Conservation (phyloP, 2,888 invertebrate genomes). For the Pseudolycoriella hygida region DNA sequence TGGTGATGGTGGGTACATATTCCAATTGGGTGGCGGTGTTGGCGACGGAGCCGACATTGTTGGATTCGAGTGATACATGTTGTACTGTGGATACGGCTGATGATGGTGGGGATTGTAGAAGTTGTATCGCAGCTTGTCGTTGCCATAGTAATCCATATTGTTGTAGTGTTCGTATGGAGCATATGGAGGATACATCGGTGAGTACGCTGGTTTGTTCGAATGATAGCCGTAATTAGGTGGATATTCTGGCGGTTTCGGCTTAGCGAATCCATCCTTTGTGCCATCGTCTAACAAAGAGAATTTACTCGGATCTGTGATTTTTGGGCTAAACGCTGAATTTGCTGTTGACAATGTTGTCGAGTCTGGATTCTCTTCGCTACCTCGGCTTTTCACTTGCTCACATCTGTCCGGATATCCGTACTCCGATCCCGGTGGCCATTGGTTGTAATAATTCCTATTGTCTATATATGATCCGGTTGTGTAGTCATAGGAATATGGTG, state of each 20-base stretch:
- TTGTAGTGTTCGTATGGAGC: slow-evolving; percentile 16
- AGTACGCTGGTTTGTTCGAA: slow-evolving; percentile 4
- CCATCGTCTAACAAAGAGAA: background rate
- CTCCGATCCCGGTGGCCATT: slow-evolving; percentile 29
- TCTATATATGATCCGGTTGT: slow-evolving; percentile 35
- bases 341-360: slow-evolving; percentile 43
- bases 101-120: slow-evolving; percentile 19
- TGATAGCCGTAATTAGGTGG: slow-evolving; percentile 9
- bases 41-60: background rate
- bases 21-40: slow-evolving; percentile 41
- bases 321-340: slow-evolving; percentile 26
- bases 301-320: slow-evolving; percentile 22
- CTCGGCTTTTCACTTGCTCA: slow-evolving; percentile 22
- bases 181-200: slow-evolving; percentile 8
- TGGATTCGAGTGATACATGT: slow-evolving; percentile 25
- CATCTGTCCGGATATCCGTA: slow-evolving; percentile 16
- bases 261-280: slow-evolving; percentile 24
- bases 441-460: slow-evolving; percentile 46
- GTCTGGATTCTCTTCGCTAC: slow-evolving; percentile 51
- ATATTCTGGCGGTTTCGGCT: slow-evolving; percentile 28
- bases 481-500: slow-evolving; percentile 44
- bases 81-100: slow-evolving; percentile 27
- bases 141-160: slow-evolving; percentile 25
- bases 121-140: slow-evolving; percentile 6
- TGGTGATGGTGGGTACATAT: slow-evolving; percentile 31